Base-by-base conservation (phyloP, 1,140 invertebrate genomes). In the Bombus soroeensis region DNA sequence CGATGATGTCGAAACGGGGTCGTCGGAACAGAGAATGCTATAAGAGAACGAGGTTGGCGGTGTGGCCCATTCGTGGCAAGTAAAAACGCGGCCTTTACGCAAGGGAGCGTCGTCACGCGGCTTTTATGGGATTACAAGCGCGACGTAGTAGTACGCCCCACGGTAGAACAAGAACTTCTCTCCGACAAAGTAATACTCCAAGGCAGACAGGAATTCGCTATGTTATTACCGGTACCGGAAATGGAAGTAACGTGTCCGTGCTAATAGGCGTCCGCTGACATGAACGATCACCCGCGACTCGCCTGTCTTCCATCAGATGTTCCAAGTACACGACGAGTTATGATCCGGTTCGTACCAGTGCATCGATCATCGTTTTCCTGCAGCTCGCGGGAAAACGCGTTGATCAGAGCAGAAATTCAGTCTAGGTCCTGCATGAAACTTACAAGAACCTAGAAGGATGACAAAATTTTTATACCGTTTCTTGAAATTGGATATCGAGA, bases 111-210 rank as follows among this genome's bases (percentile, higher is more conserved):
- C 41, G 71, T 43, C 28, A 13, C 71, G 47, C 9, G 3, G 43
- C 57, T 83, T 83, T 75, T 66, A 76, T 66, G 34, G 41, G 70
- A 74, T 74, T 64, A 82, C 53, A 59, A 72, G 47, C 79, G 47
- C 70, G 47, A 12, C n/a, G 3, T 34, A 18, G 66, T 82, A 62
- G 39, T 9, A 3, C 25, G 15, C 34, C 1, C 6, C 13, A 18
- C 34, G 34, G 10, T 47, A 47, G 25, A 47, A 47, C 39, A 57
- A 32, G 22, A 34, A 39, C 57, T 28, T 13, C 39, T 6, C 15
- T 9, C 8, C 15, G 25, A 22, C 39, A 39, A 43, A 62, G 41
- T 47, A 82, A 43, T 22, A 32, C 43, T 34, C 18, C n/a, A 34
- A 34, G 71, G 41, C 13, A 79, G 22, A 5, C 25, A 9, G 57